Evolutionary conservation across 92 coral and sea anemone species (phyloP), one percentile per base, ranked within the genome.

Genomic region (Nematostella vectensis): DNA sequence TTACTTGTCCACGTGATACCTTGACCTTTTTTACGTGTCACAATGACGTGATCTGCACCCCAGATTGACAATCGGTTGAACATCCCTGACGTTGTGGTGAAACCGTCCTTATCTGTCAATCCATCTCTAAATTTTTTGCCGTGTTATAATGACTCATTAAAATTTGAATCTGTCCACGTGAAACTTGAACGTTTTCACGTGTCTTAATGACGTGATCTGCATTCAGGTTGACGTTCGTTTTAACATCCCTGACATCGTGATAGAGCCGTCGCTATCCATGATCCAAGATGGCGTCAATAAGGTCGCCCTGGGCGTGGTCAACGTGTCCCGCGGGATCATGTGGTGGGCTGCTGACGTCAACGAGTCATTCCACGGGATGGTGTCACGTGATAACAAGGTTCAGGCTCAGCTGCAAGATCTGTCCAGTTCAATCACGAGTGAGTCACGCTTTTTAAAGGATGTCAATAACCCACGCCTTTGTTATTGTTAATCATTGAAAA

Each of bases 321-420:
- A 80, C 19, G 79, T 87, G 28, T 86, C 93, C 27, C 81, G 61
- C 45, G 71, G 70, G 13, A 75, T 91, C 54, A 79, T 87, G 87
- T 91, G 98, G 98, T 91, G 98, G 98, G 98, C 98, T 18, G 88
- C 89, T 12, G 98, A 91, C 59, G 86, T 83, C 9, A 91, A 83
- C 31, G 96, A 91, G 57, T 70, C 98, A 3, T 82, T 91, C 55
- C 84, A 91, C 26, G 67, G 69, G 13, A 69, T 88, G 15, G 76
- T 86, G 12, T 66, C 82, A 17, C 75, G 77, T 30, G 82, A 91
- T 60, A 60, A 63, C 28, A 61, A 68, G 53, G 87, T 91, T 28
- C 25, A 62, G 54, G 62, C 52, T 1, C 71, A 71, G 2, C 49
- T 86, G 27, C 53, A 72, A 9, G 71, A 78, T 23, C 72, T 87